Evolutionary conservation across 1,140 invertebrate genomes (phyloP), one percentile per base, ranked within the genome.

Genomic region (Macrostomum lignano): DNA sequence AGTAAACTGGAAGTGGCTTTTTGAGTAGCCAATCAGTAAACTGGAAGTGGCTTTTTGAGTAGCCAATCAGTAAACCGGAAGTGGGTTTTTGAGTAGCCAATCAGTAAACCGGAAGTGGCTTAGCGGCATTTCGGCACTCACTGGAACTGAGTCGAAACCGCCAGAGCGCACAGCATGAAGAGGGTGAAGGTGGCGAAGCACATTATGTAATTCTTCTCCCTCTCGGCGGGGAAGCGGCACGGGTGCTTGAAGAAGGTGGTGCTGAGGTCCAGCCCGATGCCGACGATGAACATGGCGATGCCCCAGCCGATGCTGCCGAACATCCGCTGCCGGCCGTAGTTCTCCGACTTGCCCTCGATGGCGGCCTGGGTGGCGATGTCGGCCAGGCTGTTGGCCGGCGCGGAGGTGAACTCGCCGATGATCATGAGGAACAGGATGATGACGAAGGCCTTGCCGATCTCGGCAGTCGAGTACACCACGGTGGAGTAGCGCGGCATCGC

Each of bases 281-380:
- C 86, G 26, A 94, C 78, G 48, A 94, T 74, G 52, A 96, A 93
- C 86, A 96, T 96, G 7, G 84, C 74, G 37, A 94, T 56, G 19
- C 78, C 86, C 86, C 84, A 93, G 14, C 88, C 88, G 28, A 93
- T 59, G 19, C 82, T 93, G 1, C 88, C 88, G 49, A 93, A 94
- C 78, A 98, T 91, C 41, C 86, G 67, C 55, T 94, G 84, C 41
- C 82, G 73, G 0, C 84, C 84, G 50, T 94, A 94, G 42, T 71
- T 69, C 37, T 65, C 62, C 42, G 77, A 76, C 21, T 81, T 47
- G 21, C 76, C 57, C 51, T 86, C 79, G 0, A 75, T 77, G 0
- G 91, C 64, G 34, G 84, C 64, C 1, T 73, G 76, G 0, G 86
- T 81, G 1, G 56, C 47, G 2, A 49, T 44, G 30, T 58, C 53